Conservation (phyloP, 2,797 vertebrate genomes). For the Sibirionetta formosa region DNA sequence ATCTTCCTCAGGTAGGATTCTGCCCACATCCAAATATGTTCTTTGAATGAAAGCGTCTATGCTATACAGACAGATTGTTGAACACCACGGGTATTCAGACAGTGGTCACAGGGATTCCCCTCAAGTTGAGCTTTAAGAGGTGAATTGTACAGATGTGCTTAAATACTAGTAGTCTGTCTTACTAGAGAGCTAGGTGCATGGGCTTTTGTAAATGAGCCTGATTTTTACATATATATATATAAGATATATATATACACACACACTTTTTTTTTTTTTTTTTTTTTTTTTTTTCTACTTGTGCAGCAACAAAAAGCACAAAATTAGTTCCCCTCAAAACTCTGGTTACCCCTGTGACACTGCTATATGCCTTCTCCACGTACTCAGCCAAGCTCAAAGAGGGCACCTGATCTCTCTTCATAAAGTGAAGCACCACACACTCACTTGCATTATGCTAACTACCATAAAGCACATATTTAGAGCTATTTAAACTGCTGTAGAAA, state of each 20-base stretch:
- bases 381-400: neutral
- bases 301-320: neutral
- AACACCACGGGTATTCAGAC: neutral
- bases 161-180: neutral
- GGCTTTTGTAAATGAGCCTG: fast-evolving
- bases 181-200: neutral
- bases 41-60: neutral
- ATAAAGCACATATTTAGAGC: neutral
- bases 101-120: neutral
- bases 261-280: no score
- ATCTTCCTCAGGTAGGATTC: neutral
- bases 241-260: no score
- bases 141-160: fast-evolving
- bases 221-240: neutral
- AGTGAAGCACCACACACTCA: neutral
- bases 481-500: neutral
- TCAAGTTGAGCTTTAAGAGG: neutral
- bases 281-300: no score
- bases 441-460: neutral
- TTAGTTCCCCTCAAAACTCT: fast-evolving
- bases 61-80: neutral
- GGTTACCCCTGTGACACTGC: no score
- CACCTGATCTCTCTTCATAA: neutral
- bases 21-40: fast-evolving
- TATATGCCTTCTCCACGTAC: neutral